Evolutionary conservation across 1,140 invertebrate genomes (phyloP).

Genomic region (Araneus ventricosus): DNA sequence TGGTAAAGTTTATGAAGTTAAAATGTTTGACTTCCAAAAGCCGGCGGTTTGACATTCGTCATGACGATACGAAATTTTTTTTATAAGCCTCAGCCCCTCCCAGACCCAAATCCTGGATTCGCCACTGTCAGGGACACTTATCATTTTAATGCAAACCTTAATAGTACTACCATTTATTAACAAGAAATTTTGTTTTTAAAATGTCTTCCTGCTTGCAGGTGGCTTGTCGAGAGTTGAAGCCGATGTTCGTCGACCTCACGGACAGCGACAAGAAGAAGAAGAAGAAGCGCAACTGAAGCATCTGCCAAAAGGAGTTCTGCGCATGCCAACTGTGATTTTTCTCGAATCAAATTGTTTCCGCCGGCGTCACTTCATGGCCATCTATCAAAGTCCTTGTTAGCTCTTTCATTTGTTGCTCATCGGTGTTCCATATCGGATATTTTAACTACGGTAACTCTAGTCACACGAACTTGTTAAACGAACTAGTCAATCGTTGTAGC

Average conservation of each 20-base stretch:
- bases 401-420: constrained; percentile 69
- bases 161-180: no score
- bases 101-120: no score
- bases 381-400: constrained; percentile 72
- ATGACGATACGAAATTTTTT: no score
- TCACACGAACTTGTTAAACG: constrained; percentile 48
- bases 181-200: no score
- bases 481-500: constrained; percentile 71
- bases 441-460: constrained; percentile 68
- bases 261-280: constrained; percentile 73
- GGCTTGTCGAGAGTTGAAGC: constrained; percentile 63
- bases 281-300: constrained; percentile 63
- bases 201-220: not conserved
- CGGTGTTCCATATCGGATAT: constrained; percentile 61
- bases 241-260: constrained; percentile 67
- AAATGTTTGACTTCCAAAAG: no score
- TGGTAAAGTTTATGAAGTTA: no score
- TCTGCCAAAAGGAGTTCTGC: constrained; percentile 19
- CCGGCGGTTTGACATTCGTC: no score
- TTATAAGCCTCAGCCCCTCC: no score
- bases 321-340: constrained; percentile 65
- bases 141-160: no score
- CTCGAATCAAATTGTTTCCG: constrained; percentile 52
- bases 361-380: constrained; percentile 71
- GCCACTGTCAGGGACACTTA: no score